Evolutionary conservation across 2,888 invertebrate genomes (phyloP).

Genomic region (Campoplex nolae): DNA sequence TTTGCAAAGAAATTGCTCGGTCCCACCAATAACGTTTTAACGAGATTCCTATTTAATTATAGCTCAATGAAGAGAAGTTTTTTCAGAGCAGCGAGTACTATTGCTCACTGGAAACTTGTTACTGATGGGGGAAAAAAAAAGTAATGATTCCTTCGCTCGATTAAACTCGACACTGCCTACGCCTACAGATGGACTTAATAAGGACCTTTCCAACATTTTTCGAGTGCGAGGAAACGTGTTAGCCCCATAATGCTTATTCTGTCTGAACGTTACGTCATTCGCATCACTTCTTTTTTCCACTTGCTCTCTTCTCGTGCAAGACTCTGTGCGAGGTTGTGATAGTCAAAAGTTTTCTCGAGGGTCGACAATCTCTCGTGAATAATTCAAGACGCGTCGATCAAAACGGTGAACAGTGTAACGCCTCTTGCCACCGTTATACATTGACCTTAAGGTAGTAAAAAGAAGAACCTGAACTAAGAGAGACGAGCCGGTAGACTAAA

Average conservation of each 20-base stretch:
- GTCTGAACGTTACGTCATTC: constrained; percentile 21
- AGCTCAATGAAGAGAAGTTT: background rate
- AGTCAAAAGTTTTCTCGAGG: constrained; percentile 62
- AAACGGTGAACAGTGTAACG: constrained; percentile 67
- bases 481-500: constrained; percentile 48
- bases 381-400: constrained; percentile 70
- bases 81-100: background rate
- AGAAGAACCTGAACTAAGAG: constrained; percentile 54
- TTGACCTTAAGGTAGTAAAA: constrained; percentile 43
- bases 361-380: constrained; percentile 67
- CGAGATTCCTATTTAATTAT: background rate
- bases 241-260: constrained; percentile 46
- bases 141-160: background rate
- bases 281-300: constrained; percentile 44
- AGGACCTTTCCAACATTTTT: constrained; percentile 50
- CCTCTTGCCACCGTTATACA: constrained; percentile 45
- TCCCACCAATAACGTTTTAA: background rate
- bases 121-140: background rate
- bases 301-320: constrained; percentile 8
- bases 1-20: background rate
- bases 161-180: constrained; percentile 23
- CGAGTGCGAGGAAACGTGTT: constrained; percentile 34
- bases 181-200: constrained; percentile 45
- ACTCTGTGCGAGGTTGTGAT: constrained; percentile 34
- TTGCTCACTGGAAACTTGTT: background rate